These are phyloP conservation scores for Gymnodraco acuticeps DNA, from an alignment of 2,797 vertebrate species.

Conservation along the genomic window DNA sequence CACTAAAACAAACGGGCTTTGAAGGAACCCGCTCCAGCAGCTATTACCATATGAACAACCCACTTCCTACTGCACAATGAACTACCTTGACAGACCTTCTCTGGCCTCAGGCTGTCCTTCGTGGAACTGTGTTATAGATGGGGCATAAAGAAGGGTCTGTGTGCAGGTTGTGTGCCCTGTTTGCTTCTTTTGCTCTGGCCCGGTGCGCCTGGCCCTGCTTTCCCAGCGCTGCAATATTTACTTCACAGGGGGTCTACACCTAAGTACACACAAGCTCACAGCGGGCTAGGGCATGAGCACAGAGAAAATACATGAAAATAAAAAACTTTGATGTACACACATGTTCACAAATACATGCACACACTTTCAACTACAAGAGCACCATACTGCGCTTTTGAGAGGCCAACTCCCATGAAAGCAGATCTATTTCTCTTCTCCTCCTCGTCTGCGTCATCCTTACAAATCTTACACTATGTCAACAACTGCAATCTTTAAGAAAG, in stretches of 20 bases:
- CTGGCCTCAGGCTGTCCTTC: conserved; percentile 73
- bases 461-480: conserved; percentile 52
- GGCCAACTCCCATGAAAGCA: conserved; percentile 61
- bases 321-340: conserved; percentile 68
- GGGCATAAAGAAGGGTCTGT: conserved; percentile 76
- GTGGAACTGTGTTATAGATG: conserved; percentile 69
- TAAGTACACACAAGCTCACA: conserved; percentile 68
- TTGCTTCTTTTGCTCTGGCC: conserved; percentile 48
- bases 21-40: conserved; percentile 78
- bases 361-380: conserved; percentile 60
- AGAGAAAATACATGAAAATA: conserved; percentile 61
- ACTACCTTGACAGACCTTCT: conserved; percentile 79
- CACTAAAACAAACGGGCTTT: conserved; percentile 81
- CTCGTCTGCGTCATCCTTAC: conserved; percentile 40
- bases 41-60: conserved; percentile 84
- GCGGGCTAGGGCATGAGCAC: conserved; percentile 48
- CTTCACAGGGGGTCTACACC: conserved; percentile 65
- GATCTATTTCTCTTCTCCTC: conserved; percentile 55
- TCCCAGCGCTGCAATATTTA: conserved; percentile 67
- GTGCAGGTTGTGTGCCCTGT: conserved; percentile 60
- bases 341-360: conserved; percentile 58
- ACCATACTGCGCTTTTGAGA: conserved; percentile 63
- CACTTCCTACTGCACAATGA: conserved; percentile 79
- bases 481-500: conserved; percentile 39
- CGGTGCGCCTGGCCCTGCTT: conserved; percentile 45